phyloP scores from a whole-genome alignment of 2,797 vertebrate species.

The Centropyge bicolor region DNA sequence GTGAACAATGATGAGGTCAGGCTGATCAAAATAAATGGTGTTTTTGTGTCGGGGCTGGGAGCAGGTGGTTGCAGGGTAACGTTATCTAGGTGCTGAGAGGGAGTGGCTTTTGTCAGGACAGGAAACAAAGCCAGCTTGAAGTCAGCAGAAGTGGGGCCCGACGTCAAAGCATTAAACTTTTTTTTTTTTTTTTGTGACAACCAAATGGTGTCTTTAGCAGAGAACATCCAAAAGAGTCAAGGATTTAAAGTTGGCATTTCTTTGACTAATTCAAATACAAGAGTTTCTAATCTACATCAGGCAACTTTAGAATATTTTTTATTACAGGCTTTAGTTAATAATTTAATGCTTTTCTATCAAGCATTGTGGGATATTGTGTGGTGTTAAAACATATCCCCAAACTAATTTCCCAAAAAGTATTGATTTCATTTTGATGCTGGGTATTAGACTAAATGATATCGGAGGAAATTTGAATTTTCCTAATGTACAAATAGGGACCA shows the following conservation, averaged over 20 bases:
- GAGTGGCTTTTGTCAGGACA: slow-evolving; percentile 37
- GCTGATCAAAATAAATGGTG: slow-evolving; percentile 66
- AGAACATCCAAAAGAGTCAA: too few species aligned
- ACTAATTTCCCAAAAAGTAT: too few species aligned
- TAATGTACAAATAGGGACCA: background rate
- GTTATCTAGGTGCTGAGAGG: slow-evolving; percentile 23
- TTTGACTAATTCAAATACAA: too few species aligned
- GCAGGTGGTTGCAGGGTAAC: slow-evolving; percentile 70
- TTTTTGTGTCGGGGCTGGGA: slow-evolving; percentile 46
- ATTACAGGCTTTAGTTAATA: background rate
- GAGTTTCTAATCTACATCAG: too few species aligned
- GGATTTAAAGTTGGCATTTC: too few species aligned
- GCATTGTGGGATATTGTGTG: background rate
- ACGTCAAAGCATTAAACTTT: background rate
- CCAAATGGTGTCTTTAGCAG: background rate
- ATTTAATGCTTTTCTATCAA: background rate
- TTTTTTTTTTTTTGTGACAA: too few species aligned
- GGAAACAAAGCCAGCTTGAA: slow-evolving; percentile 20
- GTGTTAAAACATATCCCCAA: background rate
- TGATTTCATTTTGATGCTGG: background rate
- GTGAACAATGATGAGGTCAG: slow-evolving; percentile 51
- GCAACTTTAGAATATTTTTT: too few species aligned
- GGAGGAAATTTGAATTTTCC: background rate
- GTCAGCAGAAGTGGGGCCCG: background rate
- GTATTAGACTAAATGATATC: background rate